These are phyloP conservation scores for Chaitophorus viminalis DNA, from an alignment of 2,888 invertebrate genomes.

Conservation along the genomic window DNA sequence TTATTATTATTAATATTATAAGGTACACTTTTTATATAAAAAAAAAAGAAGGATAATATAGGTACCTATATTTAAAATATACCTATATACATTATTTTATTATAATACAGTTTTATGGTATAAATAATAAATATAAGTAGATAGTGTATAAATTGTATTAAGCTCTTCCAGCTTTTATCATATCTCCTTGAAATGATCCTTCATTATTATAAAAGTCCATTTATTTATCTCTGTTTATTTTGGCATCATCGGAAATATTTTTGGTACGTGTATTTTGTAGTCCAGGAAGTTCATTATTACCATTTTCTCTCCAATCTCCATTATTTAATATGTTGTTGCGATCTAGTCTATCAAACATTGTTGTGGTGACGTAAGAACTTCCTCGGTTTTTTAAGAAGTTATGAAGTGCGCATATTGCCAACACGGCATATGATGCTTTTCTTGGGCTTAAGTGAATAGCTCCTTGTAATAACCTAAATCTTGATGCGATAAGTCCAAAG, in stretches of 20 bases:
- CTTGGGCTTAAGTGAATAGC: not conserved
- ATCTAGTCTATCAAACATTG: not conserved
- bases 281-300: not conserved
- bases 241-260: not conserved
- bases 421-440: not conserved
- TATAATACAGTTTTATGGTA: too few species aligned
- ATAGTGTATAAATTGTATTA: not conserved
- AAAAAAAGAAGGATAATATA: too few species aligned
- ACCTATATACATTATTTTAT: too few species aligned
- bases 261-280: not conserved
- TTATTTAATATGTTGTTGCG: not conserved
- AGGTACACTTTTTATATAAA: too few species aligned
- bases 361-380: not conserved
- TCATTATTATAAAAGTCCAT: not conserved
- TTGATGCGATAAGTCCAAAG: conserved; percentile 63
- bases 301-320: not conserved
- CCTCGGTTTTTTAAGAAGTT: not conserved
- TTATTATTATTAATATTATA: too few species aligned
- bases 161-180: not conserved
- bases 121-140: too few species aligned
- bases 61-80: too few species aligned
- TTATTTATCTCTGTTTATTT: conserved; percentile 1
- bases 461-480: conserved; percentile 38
- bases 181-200: not conserved
- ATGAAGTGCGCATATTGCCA: not conserved